Base-by-base conservation (phyloP, 2,113 vertebrate species). In the Cynopterus brachyotis region DNA sequence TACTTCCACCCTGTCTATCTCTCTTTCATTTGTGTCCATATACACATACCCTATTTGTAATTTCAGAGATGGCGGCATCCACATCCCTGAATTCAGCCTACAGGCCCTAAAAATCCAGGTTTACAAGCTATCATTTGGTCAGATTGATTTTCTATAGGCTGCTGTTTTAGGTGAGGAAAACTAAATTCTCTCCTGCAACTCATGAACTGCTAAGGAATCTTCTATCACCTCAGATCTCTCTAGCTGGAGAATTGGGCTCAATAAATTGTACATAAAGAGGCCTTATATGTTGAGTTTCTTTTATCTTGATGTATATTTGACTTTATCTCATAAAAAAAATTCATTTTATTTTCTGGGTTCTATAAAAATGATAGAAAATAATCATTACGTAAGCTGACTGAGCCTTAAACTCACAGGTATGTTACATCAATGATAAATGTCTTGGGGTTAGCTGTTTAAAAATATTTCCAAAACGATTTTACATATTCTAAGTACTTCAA, bases 401-500 rank as follows among this genome's bases (percentile, higher is more conserved):
- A 91, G 6, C 3, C 9, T 84, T 82, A 95, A 83, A 10, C 4
- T 85, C 19, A 91, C n/a, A 69, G 20, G 66, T 76, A 47, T 6
- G 40, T 82, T 92, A 85, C 16, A 67, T 45, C 19, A 92, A 57
- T 62, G 10, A 47, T 19, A 92, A 84, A n/a, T 91, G 37, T 32
- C 69, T 92, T 66, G 5, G 13, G 22, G 9, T 87, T 86, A 84
- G 40, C 28, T 60, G 40, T 40, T 90, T 96, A 90, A 92, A 94
- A 87, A 62, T 82, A 84, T 30, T 92, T 67, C 45, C 47, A 62
- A 81, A 95, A 84, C 4, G 32, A 95, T 62, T 93, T 72, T 66
- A 86, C 37, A 84, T 35, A 22, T 75, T 89, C 5, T 93, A 95
- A 95, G 45, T 66, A 55, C 13, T 67, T 94, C 55, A 91, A 78